These are phyloP conservation scores for Grallaria varia DNA, from an alignment of 2,113 vertebrate genomes.

Conservation along the genomic window DNA sequence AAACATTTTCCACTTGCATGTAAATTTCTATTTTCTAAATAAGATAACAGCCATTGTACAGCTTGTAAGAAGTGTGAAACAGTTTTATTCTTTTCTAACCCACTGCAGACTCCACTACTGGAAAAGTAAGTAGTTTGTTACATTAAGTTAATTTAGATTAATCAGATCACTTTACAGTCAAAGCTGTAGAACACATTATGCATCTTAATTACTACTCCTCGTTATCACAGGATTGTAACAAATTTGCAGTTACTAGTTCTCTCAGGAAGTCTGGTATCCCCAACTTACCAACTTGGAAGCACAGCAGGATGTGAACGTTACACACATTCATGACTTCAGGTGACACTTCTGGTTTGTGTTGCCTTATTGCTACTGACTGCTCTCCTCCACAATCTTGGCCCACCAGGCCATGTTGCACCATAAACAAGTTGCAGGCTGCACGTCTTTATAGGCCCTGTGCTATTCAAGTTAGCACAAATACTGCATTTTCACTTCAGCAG, in stretches of 20 bases:
- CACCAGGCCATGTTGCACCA: background rate
- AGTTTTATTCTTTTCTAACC: background rate
- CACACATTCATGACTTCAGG: background rate
- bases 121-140: background rate
- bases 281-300: background rate
- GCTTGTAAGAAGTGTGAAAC: background rate
- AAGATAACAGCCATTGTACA: background rate
- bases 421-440: fast-evolving
- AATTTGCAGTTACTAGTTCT: background rate
- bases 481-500: background rate
- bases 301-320: background rate
- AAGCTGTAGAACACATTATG: background rate
- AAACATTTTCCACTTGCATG: background rate
- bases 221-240: background rate
- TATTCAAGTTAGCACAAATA: background rate
- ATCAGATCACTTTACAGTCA: background rate
- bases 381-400: background rate
- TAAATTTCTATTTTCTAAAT: background rate
- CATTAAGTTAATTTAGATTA: background rate
- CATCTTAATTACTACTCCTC: background rate
- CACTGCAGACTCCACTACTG: background rate
- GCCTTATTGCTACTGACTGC: background rate
- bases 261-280: background rate
- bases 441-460: background rate
- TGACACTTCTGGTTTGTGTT: background rate